phyloP scores from a whole-genome alignment of 2,888 invertebrate species.

The Arctia plantaginis region DNA sequence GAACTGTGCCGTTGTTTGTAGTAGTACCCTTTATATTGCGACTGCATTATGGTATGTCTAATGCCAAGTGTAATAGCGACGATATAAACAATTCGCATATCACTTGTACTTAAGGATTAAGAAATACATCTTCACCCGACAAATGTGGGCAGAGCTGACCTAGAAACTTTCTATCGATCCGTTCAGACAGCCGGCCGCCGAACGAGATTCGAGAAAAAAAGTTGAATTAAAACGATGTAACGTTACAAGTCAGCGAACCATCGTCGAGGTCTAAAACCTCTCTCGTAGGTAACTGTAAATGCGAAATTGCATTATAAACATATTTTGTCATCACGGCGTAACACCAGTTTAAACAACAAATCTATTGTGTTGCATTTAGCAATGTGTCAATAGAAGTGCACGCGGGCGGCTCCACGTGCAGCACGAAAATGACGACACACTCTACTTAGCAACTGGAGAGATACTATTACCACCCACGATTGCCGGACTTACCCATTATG shows the following conservation, averaged over 20 bases:
- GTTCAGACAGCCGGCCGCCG: slow-evolving; percentile 53
- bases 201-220: slow-evolving; percentile 53
- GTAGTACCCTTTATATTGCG: slow-evolving; percentile 37
- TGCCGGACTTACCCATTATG: slow-evolving; percentile 77
- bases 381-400: slow-evolving; percentile 55
- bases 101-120: slow-evolving; percentile 25
- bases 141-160: slow-evolving; percentile 58
- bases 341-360: slow-evolving; percentile 37
- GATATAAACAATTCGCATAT: slow-evolving; percentile 16
- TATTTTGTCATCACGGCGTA: slow-evolving; percentile 35
- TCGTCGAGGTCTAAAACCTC: slow-evolving; percentile 48
- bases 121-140: slow-evolving; percentile 41
- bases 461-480: slow-evolving; percentile 56
- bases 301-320: slow-evolving; percentile 41
- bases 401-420: slow-evolving; percentile 62
- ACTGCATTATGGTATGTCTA: slow-evolving; percentile 11
- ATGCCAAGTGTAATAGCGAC: slow-evolving; percentile 2
- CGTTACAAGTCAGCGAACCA: slow-evolving; percentile 53
- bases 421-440: slow-evolving; percentile 65
- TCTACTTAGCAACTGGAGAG: slow-evolving; percentile 68
- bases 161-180: slow-evolving; percentile 59
- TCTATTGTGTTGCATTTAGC: slow-evolving; percentile 51
- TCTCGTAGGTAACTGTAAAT: slow-evolving; percentile 47
- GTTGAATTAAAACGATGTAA: slow-evolving; percentile 47
- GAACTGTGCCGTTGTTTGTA: slow-evolving; percentile 42